These are phyloP conservation scores for Stenopsyche tienmushanensis DNA, from an alignment of 1,140 invertebrate species.

Conservation along the genomic window DNA sequence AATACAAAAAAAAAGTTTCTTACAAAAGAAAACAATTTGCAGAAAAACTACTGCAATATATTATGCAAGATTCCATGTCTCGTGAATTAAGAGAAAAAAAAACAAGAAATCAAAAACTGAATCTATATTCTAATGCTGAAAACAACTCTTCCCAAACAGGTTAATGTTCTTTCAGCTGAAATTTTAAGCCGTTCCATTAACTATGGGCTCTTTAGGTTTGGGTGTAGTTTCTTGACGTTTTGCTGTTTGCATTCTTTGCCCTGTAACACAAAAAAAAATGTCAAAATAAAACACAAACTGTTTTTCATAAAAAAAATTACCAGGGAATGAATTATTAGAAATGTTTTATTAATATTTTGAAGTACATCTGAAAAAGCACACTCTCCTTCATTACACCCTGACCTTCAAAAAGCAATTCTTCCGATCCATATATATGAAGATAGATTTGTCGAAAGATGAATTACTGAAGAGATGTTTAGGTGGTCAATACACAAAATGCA, in stretches of 20 bases:
- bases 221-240: conserved; percentile 50
- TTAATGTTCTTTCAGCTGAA: conserved; percentile 14
- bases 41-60: conserved; percentile 8
- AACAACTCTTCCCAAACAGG: conserved; percentile 28
- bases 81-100: conserved; percentile 20
- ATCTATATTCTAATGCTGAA: conserved; percentile 37
- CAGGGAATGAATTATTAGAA: not conserved
- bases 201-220: conserved; percentile 62
- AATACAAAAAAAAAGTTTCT: not conserved
- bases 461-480: conserved; percentile 15
- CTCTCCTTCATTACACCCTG: too few relatives aligned
- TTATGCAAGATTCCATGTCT: conserved; percentile 15
- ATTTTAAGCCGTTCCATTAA: conserved; percentile 57
- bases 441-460: too few relatives aligned
- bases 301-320: not conserved
- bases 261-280: conserved; percentile 17
- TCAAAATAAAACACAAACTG: not conserved
- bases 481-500: not conserved
- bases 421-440: too few relatives aligned
- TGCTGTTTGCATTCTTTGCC: conserved; percentile 31
- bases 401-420: too few relatives aligned
- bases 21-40: not conserved
- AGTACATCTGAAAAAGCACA: too few relatives aligned
- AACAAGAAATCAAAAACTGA: conserved; percentile 29
- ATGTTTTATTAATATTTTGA: too few relatives aligned